A percentile compares a stretch with the other conserved stretches of the same genome.
phyloP scores from a whole-genome alignment of 2,797 vertebrate genomes.

The Delichon dasypus region DNA sequence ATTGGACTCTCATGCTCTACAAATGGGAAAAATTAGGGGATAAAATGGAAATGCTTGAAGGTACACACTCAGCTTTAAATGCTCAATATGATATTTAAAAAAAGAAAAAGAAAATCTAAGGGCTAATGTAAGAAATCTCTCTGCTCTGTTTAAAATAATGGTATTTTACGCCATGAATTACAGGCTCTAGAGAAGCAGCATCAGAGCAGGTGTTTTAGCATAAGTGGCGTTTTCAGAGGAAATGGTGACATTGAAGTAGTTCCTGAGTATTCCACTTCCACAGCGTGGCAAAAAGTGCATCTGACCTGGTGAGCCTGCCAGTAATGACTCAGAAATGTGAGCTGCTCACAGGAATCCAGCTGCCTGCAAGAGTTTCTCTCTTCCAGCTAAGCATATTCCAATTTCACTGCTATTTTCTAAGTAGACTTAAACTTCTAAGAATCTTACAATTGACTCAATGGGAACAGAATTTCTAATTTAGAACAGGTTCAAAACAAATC shows the following conservation, averaged over 20 bases:
- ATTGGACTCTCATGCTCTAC: conserved; percentile 41
- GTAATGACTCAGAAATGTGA: not conserved
- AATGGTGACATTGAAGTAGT: not conserved
- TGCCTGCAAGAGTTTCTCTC: not conserved
- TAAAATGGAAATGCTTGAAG: conserved; percentile 59
- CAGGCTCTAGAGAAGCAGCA: not conserved
- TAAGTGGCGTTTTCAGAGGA: not conserved
- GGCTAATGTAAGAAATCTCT: conserved; percentile 19
- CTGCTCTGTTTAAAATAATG: conserved; percentile 28
- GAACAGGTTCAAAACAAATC: not conserved
- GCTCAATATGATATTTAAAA: not conserved
- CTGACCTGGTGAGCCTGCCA: not conserved
- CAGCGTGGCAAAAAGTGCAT: accelerated
- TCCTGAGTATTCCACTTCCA: not conserved
- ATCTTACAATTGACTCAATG: not conserved
- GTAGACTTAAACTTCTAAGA: not conserved
- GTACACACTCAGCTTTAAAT: conserved; percentile 15
- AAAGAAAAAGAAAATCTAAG: not conserved
- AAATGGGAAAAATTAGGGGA: conserved; percentile 49
- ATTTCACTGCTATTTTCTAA: not conserved
- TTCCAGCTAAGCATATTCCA: not conserved
- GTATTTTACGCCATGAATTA: conserved; percentile 26
- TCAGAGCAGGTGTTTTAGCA: not conserved
- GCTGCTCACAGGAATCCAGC: not conserved
- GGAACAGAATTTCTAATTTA: not conserved